Evolutionary conservation across 2,113 vertebrate genomes (phyloP).

Genomic region (Eurystomus gularis): DNA sequence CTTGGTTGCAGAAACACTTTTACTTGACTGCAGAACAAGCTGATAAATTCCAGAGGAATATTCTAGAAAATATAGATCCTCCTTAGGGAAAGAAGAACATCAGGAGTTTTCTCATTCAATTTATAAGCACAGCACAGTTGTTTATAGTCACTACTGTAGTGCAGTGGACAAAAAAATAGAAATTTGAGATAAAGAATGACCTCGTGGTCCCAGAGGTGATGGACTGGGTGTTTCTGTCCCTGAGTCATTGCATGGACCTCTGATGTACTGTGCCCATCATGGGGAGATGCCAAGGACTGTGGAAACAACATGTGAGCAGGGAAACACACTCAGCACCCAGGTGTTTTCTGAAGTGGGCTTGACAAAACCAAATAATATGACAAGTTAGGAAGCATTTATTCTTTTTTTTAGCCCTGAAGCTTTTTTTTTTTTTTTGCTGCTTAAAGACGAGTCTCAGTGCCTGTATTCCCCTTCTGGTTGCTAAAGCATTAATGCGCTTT

Average conservation of each 20-base stretch:
- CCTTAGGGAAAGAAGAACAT: background rate
- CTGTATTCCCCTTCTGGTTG: background rate
- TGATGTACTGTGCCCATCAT: background rate
- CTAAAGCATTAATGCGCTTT: background rate
- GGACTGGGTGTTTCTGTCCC: background rate
- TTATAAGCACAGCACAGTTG: background rate
- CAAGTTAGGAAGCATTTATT: background rate
- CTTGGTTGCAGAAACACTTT: background rate
- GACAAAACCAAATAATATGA: background rate
- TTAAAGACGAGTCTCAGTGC: background rate
- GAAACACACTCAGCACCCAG: background rate
- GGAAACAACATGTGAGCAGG: background rate
- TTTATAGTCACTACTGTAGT: background rate
- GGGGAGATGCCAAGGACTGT: background rate
- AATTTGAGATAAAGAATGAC: background rate
- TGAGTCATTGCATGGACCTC: background rate
- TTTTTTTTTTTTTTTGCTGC: background rate
- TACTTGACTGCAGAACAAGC: background rate
- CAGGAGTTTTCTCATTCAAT: background rate
- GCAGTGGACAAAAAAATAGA: background rate
- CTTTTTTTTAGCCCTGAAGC: background rate
- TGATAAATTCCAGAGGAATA: background rate
- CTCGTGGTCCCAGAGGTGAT: background rate
- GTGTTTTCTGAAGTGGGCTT: background rate
- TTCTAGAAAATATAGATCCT: background rate